Evolutionary conservation across 2,888 invertebrate genomes (phyloP).

Genomic region (Tipula unca): DNA sequence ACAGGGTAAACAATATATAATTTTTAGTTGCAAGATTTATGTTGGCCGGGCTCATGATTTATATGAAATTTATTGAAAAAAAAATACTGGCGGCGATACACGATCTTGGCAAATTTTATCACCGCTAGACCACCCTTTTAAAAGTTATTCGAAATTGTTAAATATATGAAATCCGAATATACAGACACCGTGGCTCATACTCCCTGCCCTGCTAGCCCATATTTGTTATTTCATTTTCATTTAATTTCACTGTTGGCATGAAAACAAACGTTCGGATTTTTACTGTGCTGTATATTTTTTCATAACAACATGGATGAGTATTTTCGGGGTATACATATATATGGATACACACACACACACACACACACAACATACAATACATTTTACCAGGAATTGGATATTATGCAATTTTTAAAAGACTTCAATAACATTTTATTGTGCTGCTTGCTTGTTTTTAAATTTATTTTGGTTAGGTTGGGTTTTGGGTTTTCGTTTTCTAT

Average conservation of each 20-base stretch:
- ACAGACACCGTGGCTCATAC: neutral
- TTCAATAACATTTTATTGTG: neutral
- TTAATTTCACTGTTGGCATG: constrained; percentile 9
- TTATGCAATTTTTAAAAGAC: constrained; percentile 18
- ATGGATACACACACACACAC: too few relatives aligned
- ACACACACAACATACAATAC: too few relatives aligned
- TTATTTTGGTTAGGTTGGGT: neutral
- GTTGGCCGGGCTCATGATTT: neutral
- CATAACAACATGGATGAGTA: constrained; percentile 1
- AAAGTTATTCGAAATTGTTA: neutral
- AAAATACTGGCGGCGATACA: neutral
- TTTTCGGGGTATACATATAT: neutral
- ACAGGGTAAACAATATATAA: neutral
- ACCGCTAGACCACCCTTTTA: neutral
- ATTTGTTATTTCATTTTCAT: constrained; percentile 18
- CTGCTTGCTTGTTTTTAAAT: neutral
- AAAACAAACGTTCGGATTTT: constrained; percentile 1
- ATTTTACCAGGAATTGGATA: constrained; percentile 15
- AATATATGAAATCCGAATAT: neutral
- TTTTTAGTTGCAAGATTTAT: neutral
- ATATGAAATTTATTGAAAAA: neutral
- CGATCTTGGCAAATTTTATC: neutral
- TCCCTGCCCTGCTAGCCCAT: constrained; percentile 18
- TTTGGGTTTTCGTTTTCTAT: neutral
- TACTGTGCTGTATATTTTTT: neutral